A percentile compares a stretch with the other conserved stretches of the same genome.
phyloP scores from a whole-genome alignment of 2,888 invertebrate species.

The Andrena praecox region DNA sequence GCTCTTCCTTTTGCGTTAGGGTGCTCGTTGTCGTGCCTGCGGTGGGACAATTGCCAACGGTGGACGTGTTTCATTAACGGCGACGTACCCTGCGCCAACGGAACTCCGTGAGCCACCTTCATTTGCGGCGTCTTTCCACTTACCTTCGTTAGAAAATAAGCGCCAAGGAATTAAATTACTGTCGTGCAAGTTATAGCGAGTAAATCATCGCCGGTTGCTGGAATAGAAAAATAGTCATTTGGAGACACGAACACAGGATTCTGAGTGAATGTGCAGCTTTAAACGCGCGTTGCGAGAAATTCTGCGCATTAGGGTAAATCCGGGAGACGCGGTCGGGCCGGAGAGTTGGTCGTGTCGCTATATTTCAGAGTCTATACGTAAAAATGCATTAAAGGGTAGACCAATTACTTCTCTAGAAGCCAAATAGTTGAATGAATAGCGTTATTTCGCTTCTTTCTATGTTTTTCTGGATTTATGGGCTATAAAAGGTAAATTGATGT shows the following conservation, averaged over 20 bases:
- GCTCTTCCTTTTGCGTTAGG: slow-evolving; percentile 63
- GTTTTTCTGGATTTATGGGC: no score
- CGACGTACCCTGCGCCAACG: slow-evolving; percentile 71
- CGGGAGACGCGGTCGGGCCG: no score
- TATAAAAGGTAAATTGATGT: no score
- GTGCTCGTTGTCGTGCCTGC: slow-evolving; percentile 66
- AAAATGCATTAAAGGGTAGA: no score
- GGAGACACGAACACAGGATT: not conserved
- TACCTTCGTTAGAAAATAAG: slow-evolving; percentile 37
- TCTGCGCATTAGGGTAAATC: no score
- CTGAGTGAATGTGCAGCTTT: not conserved
- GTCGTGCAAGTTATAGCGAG: not conserved
- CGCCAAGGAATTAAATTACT: slow-evolving; percentile 40
- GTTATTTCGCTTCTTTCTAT: no score
- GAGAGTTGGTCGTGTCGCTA: no score
- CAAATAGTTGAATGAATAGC: no score
- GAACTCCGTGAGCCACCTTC: slow-evolving; percentile 37
- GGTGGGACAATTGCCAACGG: slow-evolving; percentile 79
- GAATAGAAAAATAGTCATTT: not conserved
- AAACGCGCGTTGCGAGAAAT: no score
- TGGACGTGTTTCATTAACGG: slow-evolving; percentile 80
- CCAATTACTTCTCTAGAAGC: no score
- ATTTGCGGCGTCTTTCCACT: slow-evolving; percentile 35
- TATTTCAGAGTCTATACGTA: no score
- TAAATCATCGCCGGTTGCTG: not conserved